phyloP scores from a whole-genome alignment of 1,140 invertebrate species.

The Drosophila ohnishii region DNA sequence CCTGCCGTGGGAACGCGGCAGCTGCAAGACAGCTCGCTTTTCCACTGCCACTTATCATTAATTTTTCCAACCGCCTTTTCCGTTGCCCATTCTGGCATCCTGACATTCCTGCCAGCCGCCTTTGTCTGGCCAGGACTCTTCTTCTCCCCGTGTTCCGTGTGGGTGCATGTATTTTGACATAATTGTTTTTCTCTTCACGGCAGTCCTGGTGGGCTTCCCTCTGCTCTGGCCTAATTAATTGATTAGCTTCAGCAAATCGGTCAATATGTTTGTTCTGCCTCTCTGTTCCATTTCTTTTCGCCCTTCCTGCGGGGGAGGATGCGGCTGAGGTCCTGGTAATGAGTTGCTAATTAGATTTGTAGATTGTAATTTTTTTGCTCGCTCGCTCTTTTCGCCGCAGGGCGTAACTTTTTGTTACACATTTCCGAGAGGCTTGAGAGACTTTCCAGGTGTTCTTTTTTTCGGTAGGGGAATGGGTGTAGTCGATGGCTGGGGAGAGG shows the following conservation, averaged over 20 bases:
- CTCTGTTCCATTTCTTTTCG: constrained; percentile 51
- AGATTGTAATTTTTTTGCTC: constrained; percentile 51
- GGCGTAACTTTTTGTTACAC: constrained; percentile 56
- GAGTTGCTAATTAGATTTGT: constrained; percentile 82
- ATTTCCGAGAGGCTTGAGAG: constrained; percentile 25
- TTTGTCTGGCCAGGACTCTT: constrained; percentile 28
- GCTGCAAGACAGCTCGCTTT: constrained; percentile 41
- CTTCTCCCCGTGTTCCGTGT: constrained; percentile 7
- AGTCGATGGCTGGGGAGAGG: neutral
- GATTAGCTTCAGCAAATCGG: constrained; percentile 81
- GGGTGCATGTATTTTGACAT: constrained; percentile 67
- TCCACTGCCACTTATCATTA: constrained; percentile 77
- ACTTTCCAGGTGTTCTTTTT: constrained; percentile 30
- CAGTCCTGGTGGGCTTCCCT: constrained; percentile 14
- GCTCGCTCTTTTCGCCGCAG: constrained; percentile 18
- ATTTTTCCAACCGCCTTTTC: constrained; percentile 74
- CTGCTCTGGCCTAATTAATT: constrained; percentile 70
- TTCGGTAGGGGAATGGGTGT: neutral
- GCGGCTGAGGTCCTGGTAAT: constrained; percentile 58
- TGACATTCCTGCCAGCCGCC: constrained; percentile 60
- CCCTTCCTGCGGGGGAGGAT: constrained; percentile 13
- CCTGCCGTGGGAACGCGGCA: constrained; percentile 58
- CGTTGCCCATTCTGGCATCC: constrained; percentile 71
- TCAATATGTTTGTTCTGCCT: constrained; percentile 69
- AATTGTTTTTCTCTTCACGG: constrained; percentile 69